Base-by-base conservation (phyloP, 2,888 invertebrate genomes). In the Acrocyrtus sp. region DNA sequence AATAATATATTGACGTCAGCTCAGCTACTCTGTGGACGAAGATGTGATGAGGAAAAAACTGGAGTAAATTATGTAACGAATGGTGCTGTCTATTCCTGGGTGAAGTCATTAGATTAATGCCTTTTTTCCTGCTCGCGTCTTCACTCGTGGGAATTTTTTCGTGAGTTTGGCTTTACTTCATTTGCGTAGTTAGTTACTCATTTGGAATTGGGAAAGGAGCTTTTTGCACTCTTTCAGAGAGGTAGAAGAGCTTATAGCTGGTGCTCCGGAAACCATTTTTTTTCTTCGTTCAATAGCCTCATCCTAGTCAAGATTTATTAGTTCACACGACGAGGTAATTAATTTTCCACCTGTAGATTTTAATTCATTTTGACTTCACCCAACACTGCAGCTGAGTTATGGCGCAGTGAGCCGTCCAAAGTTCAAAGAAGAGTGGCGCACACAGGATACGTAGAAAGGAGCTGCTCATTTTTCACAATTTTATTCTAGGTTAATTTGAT, bases 321-420 rank as follows among this genome's bases (percentile, higher is more conserved):
- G 61, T 61, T 69, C 56, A 61, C 56, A 61, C 61, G 54, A 62
- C 54, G 47, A 12, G 5, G 56, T 56, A 69, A 69, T 69, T 69
- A 69, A 69, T 69, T 69, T 69, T 69, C 69, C 69, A 69, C 69
- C 69, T 69, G 69, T 69, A 69, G 69, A 56, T 50, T n/a, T n/a
- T 62, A 62, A 68, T 68, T 68, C 53, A 29, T 19, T 60, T 26
- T 61, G 60, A 60, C 56, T 27, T 10, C 21, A n/a, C 57, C n/a
- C 60, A 51, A 4, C 19, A 15, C 17, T 3, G 26, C 5, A 21
- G 27, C 48, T n/a, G n/a, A n/a, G n/a, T n/a, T n/a, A n/a, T n/a
- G n/a, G n/a, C n/a, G n/a, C n/a, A n/a, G n/a, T n/a, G n/a, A n/a
- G n/a, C n/a, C n/a, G n/a, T n/a, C n/a, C n/a, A n/a, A n/a, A n/a